phyloP scores from a whole-genome alignment of 2,888 invertebrate genomes.

The Limnephilus auricula region DNA sequence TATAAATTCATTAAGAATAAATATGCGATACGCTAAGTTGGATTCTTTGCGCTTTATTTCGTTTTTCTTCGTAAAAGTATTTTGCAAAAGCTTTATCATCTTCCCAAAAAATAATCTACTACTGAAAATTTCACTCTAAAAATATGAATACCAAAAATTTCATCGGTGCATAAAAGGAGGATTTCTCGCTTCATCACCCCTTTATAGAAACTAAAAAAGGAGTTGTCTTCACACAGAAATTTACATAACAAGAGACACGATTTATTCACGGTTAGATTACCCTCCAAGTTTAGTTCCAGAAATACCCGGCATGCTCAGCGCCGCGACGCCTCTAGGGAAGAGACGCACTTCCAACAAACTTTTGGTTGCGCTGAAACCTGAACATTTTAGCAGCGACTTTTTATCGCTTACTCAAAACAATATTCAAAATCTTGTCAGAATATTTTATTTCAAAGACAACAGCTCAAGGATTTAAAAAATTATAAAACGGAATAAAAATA shows the following conservation, averaged over 20 bases:
- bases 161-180: not conserved
- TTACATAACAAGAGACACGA: constrained; percentile 2
- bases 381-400: not conserved
- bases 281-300: not conserved
- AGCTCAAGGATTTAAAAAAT: no score
- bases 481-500: not conserved
- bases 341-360: not conserved
- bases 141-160: not conserved
- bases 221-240: not conserved
- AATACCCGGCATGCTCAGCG: not conserved
- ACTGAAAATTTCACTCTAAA: not conserved
- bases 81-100: not conserved
- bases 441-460: no score
- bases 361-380: not conserved
- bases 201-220: not conserved
- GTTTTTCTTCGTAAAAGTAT: not conserved
- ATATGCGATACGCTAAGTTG: not conserved
- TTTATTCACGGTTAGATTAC: not conserved
- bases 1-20: not conserved
- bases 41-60: not conserved
- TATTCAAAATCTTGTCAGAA: not conserved
- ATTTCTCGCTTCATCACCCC: not conserved
- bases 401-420: not conserved
- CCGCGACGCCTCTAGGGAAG: not conserved
- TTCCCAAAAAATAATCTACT: not conserved